Conservation (phyloP, 2,888 invertebrate species). For the Sinhomidia bicolor region DNA sequence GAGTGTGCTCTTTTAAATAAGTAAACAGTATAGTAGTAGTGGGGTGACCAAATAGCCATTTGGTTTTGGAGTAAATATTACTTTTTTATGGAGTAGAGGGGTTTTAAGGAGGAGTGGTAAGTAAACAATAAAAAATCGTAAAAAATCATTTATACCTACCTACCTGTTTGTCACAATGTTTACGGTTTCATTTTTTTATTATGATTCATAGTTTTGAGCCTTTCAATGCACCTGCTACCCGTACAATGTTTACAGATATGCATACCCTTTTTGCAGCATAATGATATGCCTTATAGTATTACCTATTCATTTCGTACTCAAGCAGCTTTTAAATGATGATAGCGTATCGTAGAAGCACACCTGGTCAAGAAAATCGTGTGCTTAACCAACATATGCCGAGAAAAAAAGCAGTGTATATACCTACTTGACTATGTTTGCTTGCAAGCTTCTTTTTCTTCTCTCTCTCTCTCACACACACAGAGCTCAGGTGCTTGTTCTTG, state of each 20-base stretch:
- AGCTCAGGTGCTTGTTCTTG: slow-evolving; percentile 24
- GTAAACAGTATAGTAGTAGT: not conserved
- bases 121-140: slow-evolving; percentile 37
- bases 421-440: not conserved
- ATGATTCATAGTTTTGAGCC: slow-evolving; percentile 35
- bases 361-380: slow-evolving; percentile 47
- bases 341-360: slow-evolving; percentile 57
- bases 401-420: not conserved
- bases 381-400: not conserved
- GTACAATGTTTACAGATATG: not conserved
- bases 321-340: slow-evolving; percentile 31
- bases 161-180: slow-evolving; percentile 59
- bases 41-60: slow-evolving; percentile 35
- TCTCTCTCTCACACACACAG: too few species aligned
- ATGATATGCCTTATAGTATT: not conserved
- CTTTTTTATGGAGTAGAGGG: not conserved
- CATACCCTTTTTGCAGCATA: too few species aligned
- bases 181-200: slow-evolving; percentile 50
- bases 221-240: slow-evolving; percentile 26
- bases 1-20: not conserved
- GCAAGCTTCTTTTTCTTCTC: too few species aligned
- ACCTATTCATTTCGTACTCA: slow-evolving; percentile 18
- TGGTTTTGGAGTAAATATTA: slow-evolving; percentile 41
- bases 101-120: slow-evolving; percentile 30
- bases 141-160: slow-evolving; percentile 47